These are phyloP conservation scores for Cartodere bifasciata DNA, from an alignment of 2,888 invertebrate species.

Conservation along the genomic window DNA sequence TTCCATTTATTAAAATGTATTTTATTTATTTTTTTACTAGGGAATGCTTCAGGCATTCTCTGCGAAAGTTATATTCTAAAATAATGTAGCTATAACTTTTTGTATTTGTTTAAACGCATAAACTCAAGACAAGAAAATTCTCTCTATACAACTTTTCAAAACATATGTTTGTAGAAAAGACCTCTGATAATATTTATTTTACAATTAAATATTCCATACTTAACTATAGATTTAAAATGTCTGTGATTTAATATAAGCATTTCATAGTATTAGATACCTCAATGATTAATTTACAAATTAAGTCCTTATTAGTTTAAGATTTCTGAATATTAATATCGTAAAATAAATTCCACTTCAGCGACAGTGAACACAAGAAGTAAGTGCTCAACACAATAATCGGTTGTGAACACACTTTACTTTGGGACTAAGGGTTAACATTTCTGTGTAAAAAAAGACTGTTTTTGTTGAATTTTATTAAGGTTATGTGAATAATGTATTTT, in stretches of 20 bases:
- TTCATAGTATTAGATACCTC: slow-evolving; percentile 20
- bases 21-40: no score
- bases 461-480: slow-evolving; percentile 22
- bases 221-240: slow-evolving; percentile 15
- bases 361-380: slow-evolving; percentile 13
- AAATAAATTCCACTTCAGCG: slow-evolving; percentile 17
- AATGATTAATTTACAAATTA: slow-evolving; percentile 8
- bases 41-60: no score
- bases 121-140: slow-evolving; percentile 5
- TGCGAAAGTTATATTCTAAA: no score
- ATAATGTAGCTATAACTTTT: no score
- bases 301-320: slow-evolving; percentile 13
- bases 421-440: slow-evolving; percentile 17
- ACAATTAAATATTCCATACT: slow-evolving; percentile 11
- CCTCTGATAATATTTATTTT: slow-evolving; percentile 9
- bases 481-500: slow-evolving; percentile 8
- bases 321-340: slow-evolving; percentile 22
- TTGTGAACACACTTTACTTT: slow-evolving; percentile 27
- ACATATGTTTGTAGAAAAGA: slow-evolving; percentile 12
- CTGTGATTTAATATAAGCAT: slow-evolving; percentile 27
- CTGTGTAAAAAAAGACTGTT: slow-evolving; percentile 24
- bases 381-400: slow-evolving; percentile 27
- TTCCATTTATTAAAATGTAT: no score
- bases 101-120: no score
- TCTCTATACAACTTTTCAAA: slow-evolving; percentile 6